Evolutionary conservation across 30 jellyfish, hydroid and myxozoan species (phyloP).

Genomic region (Rhopilema esculentum): DNA sequence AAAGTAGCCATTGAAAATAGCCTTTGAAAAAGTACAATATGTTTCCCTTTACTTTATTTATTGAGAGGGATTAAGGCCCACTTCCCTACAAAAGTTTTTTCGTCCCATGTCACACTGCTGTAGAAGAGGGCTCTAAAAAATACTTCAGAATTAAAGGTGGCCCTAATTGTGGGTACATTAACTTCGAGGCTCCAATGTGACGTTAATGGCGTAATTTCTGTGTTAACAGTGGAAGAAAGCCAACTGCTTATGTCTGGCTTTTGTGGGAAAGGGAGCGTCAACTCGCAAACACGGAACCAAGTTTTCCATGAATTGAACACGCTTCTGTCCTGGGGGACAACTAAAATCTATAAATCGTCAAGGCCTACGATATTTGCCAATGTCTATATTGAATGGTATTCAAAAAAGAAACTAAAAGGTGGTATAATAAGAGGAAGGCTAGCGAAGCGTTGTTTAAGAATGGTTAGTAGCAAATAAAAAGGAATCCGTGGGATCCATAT

Average conservation of each 20-base stretch:
- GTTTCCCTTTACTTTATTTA: no score
- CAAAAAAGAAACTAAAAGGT: no score
- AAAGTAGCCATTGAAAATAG: no score
- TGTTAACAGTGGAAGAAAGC: background rate
- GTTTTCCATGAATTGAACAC: constrained; percentile 17
- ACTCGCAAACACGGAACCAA: background rate
- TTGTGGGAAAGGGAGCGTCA: background rate
- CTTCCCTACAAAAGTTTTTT: no score
- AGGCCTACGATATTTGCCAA: background rate
- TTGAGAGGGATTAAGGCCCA: no score
- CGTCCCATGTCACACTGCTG: no score
- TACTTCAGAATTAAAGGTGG: background rate
- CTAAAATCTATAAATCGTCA: background rate
- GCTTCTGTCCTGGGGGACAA: no score
- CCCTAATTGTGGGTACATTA: background rate
- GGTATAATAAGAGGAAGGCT: no score
- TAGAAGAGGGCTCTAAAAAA: background rate
- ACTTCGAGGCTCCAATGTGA: background rate
- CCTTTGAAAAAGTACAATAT: no score
- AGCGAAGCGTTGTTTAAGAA: no score
- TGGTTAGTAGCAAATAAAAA: background rate
- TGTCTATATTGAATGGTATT: no score
- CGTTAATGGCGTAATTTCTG: background rate
- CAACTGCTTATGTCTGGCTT: background rate
- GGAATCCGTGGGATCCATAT: background rate